A percentile compares a stretch with the other conserved stretches of the same genome.
phyloP scores from a whole-genome alignment of 2,888 invertebrate species.

The Heliconius erato region DNA sequence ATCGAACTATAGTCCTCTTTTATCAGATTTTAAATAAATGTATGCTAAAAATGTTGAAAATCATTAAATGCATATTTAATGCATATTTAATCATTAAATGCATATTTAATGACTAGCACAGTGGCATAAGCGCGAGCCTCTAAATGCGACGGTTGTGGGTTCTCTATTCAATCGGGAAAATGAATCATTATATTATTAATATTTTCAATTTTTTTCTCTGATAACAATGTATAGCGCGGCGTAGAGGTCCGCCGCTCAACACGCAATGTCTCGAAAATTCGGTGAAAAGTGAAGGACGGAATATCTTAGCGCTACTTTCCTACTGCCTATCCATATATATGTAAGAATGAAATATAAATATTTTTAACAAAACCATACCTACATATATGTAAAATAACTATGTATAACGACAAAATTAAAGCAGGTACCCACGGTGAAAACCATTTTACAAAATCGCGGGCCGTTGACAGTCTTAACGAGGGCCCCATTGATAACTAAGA shows the following conservation, averaged over 20 bases:
- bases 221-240: too few relatives aligned
- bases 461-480: conserved; percentile 57
- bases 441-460: conserved; percentile 25
- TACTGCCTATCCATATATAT: too few relatives aligned
- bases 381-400: neutral
- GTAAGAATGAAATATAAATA: neutral
- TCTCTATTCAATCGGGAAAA: too few relatives aligned
- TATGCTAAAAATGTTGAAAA: neutral
- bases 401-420: neutral
- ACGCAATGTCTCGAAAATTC: too few relatives aligned
- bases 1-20: conserved; percentile 15
- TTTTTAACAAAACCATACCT: neutral
- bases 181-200: too few relatives aligned
- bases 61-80: neutral
- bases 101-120: too few relatives aligned
- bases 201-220: too few relatives aligned
- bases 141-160: too few relatives aligned
- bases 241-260: too few relatives aligned
- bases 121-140: too few relatives aligned
- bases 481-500: conserved; percentile 64
- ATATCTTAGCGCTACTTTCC: too few relatives aligned
- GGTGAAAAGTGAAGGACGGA: too few relatives aligned
- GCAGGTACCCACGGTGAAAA: neutral
- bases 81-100: neutral
- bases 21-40: neutral